phyloP scores from a whole-genome alignment of 2,888 invertebrate genomes.

The Girardia tigrina region DNA sequence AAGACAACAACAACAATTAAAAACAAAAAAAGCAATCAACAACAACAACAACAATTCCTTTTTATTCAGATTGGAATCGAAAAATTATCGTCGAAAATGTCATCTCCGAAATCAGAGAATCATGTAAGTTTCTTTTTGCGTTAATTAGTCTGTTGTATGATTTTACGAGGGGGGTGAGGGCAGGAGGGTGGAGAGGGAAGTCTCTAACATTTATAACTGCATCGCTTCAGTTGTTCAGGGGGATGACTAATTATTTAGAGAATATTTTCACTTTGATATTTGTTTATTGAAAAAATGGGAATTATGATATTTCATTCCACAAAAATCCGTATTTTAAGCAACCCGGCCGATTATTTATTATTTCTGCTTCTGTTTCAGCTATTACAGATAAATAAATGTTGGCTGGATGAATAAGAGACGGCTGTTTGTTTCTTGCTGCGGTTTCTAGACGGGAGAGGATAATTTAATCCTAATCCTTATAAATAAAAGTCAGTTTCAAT shows the following conservation, averaged over 20 bases:
- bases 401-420: neutral
- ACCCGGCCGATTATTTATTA: constrained; percentile 23
- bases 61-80: neutral
- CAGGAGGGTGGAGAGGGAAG: no score
- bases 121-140: constrained; percentile 17
- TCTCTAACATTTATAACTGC: neutral
- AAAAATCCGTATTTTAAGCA: neutral
- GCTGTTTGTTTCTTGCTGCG: neutral
- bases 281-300: constrained; percentile 6
- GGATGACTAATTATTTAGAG: constrained; percentile 17
- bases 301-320: neutral
- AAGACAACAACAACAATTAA: neutral
- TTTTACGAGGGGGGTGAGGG: constrained; percentile 23
- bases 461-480: constrained; percentile 23
- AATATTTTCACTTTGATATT: constrained; percentile 23
- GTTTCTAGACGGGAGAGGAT: neutral
- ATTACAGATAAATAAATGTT: constrained; percentile 19
- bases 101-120: constrained; percentile 20
- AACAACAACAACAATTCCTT: neutral
- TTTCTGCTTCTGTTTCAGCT: constrained; percentile 18
- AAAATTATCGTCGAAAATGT: neutral
- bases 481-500: constrained; percentile 23
- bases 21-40: neutral
- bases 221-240: constrained; percentile 23
- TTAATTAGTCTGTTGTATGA: constrained; percentile 10